Evolutionary conservation across 2,888 invertebrate species (phyloP), one percentile per base, ranked within the genome.

Genomic region (Blomia tropicalis): DNA sequence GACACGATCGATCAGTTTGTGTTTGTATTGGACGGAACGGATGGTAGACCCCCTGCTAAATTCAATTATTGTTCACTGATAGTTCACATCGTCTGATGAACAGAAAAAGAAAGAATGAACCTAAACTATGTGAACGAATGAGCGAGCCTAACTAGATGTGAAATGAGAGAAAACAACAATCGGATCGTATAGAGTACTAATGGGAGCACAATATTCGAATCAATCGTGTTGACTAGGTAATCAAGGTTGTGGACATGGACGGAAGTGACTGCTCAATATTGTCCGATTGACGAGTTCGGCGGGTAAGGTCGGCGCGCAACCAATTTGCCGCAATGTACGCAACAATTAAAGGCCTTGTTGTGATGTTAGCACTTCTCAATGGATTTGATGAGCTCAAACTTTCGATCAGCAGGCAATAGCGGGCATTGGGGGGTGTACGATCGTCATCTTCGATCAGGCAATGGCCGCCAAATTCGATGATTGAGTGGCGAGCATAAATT

Each of bases 261-360:
- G 51, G 51, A 47, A 47, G 51, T n/a, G 27, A 22, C 22, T 19
- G n/a, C 51, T 25, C 51, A 47, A 22, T 25, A 11, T 7, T n/a
- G 51, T 22, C 22, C n/a, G 51, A 47, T 47, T 19, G 51, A 19
- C n/a, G 51, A 27, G 51, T n/a, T 11, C n/a, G 27, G 11, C 51
- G n/a, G n/a, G n/a, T n/a, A 47, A 22, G n/a, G 7, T 47, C 51
- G 27, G 23, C 51, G n/a, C n/a, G 36, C 36, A 36, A 27, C 23
- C 51, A 47, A 47, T 47, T 47, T 47, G 51, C 51, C 51, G n/a
- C 51, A 47, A 7, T 47, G 23, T 19, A 7, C 51, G 51, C 51
- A 47, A 47, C 51, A 47, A 47, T 47, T 47, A 47, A 47, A 47
- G 51, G 51, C 51, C 51, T 47, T 47, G 51, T 47, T n/a, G 7